These are phyloP conservation scores for Pitta sordida DNA, from an alignment of 2,113 vertebrate species.

Conservation along the genomic window DNA sequence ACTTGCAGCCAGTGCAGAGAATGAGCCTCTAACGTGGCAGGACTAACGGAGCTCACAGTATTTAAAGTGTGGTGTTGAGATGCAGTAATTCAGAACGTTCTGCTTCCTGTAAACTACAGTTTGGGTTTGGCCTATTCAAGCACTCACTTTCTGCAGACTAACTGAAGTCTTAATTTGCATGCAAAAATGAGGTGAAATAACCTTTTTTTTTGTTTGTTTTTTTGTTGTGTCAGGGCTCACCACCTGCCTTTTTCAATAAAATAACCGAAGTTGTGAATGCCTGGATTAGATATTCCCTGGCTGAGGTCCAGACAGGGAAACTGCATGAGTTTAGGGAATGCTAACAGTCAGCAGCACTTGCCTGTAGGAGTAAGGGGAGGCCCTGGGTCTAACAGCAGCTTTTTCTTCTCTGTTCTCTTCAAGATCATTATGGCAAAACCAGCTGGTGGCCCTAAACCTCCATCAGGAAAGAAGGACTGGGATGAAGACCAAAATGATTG, in stretches of 20 bases:
- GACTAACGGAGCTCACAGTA: neutral
- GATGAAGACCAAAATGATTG: constrained; percentile 93
- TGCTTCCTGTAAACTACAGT: no score
- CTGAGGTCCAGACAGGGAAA: neutral
- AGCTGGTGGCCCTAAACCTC: constrained; percentile 93
- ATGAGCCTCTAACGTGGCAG: neutral
- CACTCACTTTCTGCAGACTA: neutral
- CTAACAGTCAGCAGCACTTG: neutral
- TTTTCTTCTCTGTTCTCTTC: neutral
- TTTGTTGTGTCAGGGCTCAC: neutral
- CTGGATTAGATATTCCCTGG: neutral
- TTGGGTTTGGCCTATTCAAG: neutral
- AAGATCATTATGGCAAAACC: constrained; percentile 99
- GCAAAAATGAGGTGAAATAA: neutral
- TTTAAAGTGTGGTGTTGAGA: neutral
- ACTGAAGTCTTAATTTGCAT: constrained; percentile 1
- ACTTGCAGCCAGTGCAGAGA: neutral
- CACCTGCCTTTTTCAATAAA: neutral
- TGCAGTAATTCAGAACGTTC: neutral
- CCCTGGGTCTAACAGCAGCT: neutral
- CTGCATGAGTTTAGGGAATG: neutral
- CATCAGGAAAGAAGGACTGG: constrained; percentile 91
- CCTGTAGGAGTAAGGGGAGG: neutral
- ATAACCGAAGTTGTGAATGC: neutral
- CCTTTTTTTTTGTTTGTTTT: no score